Evolutionary conservation across 2,888 invertebrate genomes (phyloP), one percentile per base, ranked within the genome.

Genomic region (Lepetodrilus schrolli): DNA sequence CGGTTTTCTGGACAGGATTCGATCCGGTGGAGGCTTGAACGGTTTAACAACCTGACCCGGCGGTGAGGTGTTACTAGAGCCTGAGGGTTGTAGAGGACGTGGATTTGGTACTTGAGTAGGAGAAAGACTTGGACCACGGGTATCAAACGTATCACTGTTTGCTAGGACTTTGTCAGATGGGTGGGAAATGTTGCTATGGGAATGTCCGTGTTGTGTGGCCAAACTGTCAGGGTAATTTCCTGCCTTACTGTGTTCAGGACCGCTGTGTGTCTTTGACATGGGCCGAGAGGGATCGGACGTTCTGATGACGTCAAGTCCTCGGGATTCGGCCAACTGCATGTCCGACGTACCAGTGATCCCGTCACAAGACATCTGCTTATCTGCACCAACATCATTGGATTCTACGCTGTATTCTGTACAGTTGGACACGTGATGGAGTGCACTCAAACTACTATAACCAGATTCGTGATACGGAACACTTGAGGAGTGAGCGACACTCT

Each of bases 391-490:
- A 36, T 79, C 78, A 50, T 82, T 81, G 0, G 83, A 80, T 8
- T 75, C 72, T 23, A 79, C 74, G 70, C 82, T 83, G 72, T 83
- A 83, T 26, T 83, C 83, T 7, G 82, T 85, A 13, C 84, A 83
- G 76, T 85, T 83, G 0, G 84, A 83, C 5, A 83, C 79, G 50
- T 85, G 84, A 71, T 85, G 84, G 4, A 21, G 21, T n/a, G n/a
- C n/a, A n/a, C n/a, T n/a, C n/a, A n/a, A n/a, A n/a, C n/a, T n/a
- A n/a, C 20, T 50, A 21, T 37, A 66, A 1, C 66, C 66, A 0
- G 66, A 38, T 36, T 66, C 66, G 10, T 20, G 8, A n/a, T 30
- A 30, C 13, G 58, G 58, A 26, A 58, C 58, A 58, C 34, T 58
- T 4, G 58, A 34, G 10, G 58, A 17, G 30, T 3, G 13, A 58